Base-by-base conservation (phyloP, 2,797 vertebrate species). In the Sphenodon punctatus region DNA sequence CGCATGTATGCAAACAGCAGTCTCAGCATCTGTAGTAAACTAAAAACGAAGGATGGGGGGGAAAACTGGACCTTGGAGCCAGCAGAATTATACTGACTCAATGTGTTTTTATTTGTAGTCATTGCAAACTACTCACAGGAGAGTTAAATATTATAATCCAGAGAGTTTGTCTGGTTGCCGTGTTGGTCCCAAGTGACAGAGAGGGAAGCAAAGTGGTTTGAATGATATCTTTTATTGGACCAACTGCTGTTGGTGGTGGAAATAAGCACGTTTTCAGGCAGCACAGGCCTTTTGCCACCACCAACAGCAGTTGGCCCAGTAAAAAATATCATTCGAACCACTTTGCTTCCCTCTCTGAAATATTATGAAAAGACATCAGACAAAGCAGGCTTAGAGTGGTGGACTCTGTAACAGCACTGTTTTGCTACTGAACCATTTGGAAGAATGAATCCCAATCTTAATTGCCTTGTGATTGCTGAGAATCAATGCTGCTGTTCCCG, bases 61-160 rank as follows among this genome's bases (percentile, higher is more conserved):
- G 7, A 4, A 77, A 78, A 71, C 39, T 41, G 56, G 84, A 15
- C 22, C 48, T 13, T 34, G 10, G 4, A 2, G 36, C 77, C 64
- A 56, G 38, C 55, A 34, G 15, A 70, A 58, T 20, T 27, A 69
- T 13, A 17, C 36, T 67, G 49, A 5, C 36, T 38, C 8, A 13
- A 71, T 67, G 64, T 38, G n/a, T 78, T 90, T 92, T 88, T 87
- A 67, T 84, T 93, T 65, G 77, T 89, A 78, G 78, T 83, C 27
- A 17, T 76, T 85, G 56, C 60, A 77, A 78, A 88, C 43, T 75
- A 88, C 59, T 73, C 72, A 67, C 25, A 85, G 63, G n/a, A n/a
- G n/a, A n/a, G n/a, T n/a, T n/a, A n/a, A n/a, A n/a, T n/a, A n/a
- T n/a, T n/a, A n/a, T n/a, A n/a, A n/a, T n/a, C n/a, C n/a, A n/a